Evolutionary conservation across 2,888 invertebrate species (phyloP), one percentile per base, ranked within the genome.

Genomic region (Hypomecis atomaria): DNA sequence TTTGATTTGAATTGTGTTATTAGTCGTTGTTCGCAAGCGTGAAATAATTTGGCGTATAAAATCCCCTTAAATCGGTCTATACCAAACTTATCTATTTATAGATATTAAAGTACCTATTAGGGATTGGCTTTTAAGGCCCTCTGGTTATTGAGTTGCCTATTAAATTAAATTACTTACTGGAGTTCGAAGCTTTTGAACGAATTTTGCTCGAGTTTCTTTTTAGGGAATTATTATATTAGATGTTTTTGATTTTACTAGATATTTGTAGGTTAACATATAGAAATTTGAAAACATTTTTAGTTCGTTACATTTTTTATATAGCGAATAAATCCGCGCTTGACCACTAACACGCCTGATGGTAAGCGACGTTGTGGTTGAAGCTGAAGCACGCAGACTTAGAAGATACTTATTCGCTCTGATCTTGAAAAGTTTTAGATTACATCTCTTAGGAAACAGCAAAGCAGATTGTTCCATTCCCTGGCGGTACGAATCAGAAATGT

Each of bases 121-220:
- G 60, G 70, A 70, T 63, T 65, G 65, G 65, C 66, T 62, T 65
- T 62, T 62, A 65, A 62, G 60, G 13, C 54, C 37, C 62, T 60
- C 47, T 37, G 59, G 52, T 56, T 59, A 64, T 59, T 45, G 50
- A 59, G 64, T 57, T 59, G 53, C 53, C 60, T 65, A 60, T 61
- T 63, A 65, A 55, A 69, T 63, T 63, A 58, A 61, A 59, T 63
- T 62, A 62, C 42, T 59, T 64, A 59, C 57, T 62, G 62, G 45
- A 62, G 37, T 37, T 49, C 44, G 10, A 67, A 23, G 44, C 36
- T 43, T 54, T 59, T 0, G 38, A 10, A 9, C 6, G 44, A 43
- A 42, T 4, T 33, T 33, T 44, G 9, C 8, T 56, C 6, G 49
- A 6, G 13, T 6, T 42, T 38, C 37, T 13, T 23, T 38, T 38